These are phyloP conservation scores for Erebia epiphron DNA, from an alignment of 2,888 invertebrate genomes.

Conservation along the genomic window DNA sequence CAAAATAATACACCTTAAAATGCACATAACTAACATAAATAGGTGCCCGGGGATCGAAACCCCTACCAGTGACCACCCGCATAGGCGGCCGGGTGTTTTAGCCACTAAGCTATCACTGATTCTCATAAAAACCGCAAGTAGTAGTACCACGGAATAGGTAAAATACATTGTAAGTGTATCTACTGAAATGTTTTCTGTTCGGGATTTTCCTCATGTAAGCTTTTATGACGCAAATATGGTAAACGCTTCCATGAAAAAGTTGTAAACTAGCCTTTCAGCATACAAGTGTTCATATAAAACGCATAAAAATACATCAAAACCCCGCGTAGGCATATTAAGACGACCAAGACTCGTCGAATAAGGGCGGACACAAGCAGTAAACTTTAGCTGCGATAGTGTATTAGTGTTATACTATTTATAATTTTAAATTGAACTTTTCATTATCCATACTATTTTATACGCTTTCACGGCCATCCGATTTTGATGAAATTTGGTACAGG, in stretches of 20 bases:
- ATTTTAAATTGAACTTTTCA: too few relatives aligned
- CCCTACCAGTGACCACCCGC: too few relatives aligned
- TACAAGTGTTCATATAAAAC: slow-evolving; percentile 22
- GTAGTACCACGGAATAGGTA: neutral
- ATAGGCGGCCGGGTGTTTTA: too few relatives aligned
- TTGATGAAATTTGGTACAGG: too few relatives aligned
- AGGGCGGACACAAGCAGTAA: neutral
- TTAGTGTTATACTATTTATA: too few relatives aligned
- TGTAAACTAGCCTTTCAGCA: slow-evolving; percentile 19
- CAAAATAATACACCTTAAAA: too few relatives aligned
- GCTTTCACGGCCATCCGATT: too few relatives aligned
- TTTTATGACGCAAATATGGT: slow-evolving; percentile 25
- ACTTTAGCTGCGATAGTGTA: neutral
- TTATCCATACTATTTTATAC: too few relatives aligned
- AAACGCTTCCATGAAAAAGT: slow-evolving; percentile 23
- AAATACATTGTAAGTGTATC: neutral
- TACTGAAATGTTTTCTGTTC: slow-evolving; percentile 1
- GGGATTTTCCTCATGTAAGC: slow-evolving; percentile 16
- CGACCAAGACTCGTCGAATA: neutral
- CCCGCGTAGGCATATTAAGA: slow-evolving; percentile 8
- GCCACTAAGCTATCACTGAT: too few relatives aligned
- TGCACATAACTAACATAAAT: too few relatives aligned
- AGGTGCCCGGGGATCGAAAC: too few relatives aligned
- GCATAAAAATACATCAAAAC: slow-evolving; percentile 5
- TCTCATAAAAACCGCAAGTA: neutral